Evolutionary conservation across 2,888 invertebrate species (phyloP).

Genomic region (Rhingia rostrata): DNA sequence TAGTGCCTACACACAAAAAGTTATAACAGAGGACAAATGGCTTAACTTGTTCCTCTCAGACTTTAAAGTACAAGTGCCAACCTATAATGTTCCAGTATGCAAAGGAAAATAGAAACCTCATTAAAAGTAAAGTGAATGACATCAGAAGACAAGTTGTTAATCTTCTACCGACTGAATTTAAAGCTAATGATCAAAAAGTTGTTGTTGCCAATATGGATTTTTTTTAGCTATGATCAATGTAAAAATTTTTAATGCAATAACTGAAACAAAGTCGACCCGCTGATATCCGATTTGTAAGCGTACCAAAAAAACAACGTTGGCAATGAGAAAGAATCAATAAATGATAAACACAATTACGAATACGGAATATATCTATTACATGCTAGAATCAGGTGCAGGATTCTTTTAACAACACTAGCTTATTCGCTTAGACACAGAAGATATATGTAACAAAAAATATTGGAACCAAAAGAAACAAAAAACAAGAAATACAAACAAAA

Average conservation of each 20-base stretch:
- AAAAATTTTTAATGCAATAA: not conserved
- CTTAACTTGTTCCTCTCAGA: too few relatives aligned
- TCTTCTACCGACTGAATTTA: not conserved
- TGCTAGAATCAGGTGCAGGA: slow-evolving; percentile 1
- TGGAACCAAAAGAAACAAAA: too few relatives aligned
- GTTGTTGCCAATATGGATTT: not conserved
- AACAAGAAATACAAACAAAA: too few relatives aligned
- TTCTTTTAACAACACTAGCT: slow-evolving; percentile 15
- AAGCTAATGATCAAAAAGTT: not conserved
- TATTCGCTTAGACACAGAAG: slow-evolving; percentile 2
- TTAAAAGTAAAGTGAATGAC: too few relatives aligned
- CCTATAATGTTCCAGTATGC: too few relatives aligned
- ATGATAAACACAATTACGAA: slow-evolving; percentile 6
- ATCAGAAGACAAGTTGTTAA: too few relatives aligned
- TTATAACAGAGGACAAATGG: too few relatives aligned
- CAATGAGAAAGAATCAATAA: not conserved
- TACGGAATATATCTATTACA: not conserved
- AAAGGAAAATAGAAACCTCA: too few relatives aligned
- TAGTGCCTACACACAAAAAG: too few relatives aligned
- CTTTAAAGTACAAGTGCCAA: too few relatives aligned
- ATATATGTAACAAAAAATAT: too few relatives aligned
- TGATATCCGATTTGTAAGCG: not conserved
- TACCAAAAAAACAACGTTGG: not conserved
- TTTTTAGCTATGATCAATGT: not conserved
- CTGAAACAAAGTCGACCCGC: slow-evolving; percentile 49